Evolutionary conservation across 2,797 vertebrate genomes (phyloP), one percentile per base, ranked within the genome.

Genomic region (Pangasius krempfi): DNA sequence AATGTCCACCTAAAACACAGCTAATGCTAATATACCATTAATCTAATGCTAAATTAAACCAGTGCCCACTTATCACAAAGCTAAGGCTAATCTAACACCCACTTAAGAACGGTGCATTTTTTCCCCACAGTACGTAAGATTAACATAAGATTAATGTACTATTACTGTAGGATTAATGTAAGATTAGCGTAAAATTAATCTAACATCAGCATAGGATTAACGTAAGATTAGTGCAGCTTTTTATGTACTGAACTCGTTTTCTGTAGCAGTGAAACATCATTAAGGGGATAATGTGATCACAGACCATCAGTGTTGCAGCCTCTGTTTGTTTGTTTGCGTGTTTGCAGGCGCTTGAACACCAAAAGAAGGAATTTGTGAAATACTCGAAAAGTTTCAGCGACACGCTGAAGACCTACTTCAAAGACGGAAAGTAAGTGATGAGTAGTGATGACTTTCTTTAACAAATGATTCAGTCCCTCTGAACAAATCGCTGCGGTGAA

Each of bases 301-400:
- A 66, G 60, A 30, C 0, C 82, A 27, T 68, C 27, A 1, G 56
- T 14, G 40, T 2, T 13, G 14, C 7, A 2, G 4, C 9, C 14
- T 33, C 14, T 89, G 25, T 88, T 22, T 62, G 9, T 88, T 22
- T 62, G 9, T 93, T 86, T 81, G 73, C 92, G 78, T 86, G 98
- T 84, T 90, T 91, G 27, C 93, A 99, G 98, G 97, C 97, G 89
- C 97, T 99, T 94, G 97, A 99, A 94, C 97, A 98, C 92, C 97
- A 99, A 97, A 99, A 99, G 97, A 99, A 98, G 96, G 98, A 98
- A 94, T 99, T 99, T 97, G 98, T 98, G 96, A 98, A 98, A 95
- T 97, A 97, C 95, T 98, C 98, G 93, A 99, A 99, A 97, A 99
- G 98, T 94, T 99, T 99, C 97, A 99, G 98, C 81, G 97, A 99